These are phyloP conservation scores for Limenitis camilla DNA, from an alignment of 2,888 invertebrate genomes.

Conservation along the genomic window DNA sequence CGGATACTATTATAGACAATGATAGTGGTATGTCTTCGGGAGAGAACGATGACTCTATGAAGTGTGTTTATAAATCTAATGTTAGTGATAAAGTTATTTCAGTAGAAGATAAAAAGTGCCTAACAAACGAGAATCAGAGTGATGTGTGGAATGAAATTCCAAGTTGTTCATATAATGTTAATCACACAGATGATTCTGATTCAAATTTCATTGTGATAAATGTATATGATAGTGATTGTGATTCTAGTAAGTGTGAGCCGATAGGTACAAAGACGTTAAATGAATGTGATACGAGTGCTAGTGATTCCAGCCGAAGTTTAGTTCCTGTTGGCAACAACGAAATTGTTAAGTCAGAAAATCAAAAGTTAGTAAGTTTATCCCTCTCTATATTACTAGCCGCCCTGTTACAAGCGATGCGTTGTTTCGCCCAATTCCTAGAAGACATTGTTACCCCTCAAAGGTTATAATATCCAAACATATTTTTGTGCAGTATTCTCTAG, in stretches of 20 bases:
- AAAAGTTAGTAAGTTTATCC: conserved; percentile 75
- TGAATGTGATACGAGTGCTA: conserved; percentile 56
- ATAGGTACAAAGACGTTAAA: conserved; percentile 47
- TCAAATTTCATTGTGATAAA: conserved; percentile 66
- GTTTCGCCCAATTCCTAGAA: conserved; percentile 76
- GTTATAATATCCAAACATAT: conserved; percentile 45
- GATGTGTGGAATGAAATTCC: conserved; percentile 68
- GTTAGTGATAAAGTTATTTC: conserved; percentile 35
- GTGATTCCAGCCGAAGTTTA: conserved; percentile 52
- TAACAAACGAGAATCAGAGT: conserved; percentile 53
- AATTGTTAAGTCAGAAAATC: conserved; percentile 57
- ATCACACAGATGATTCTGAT: conserved; percentile 33
- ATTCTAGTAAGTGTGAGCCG: conserved; percentile 31
- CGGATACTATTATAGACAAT: conserved; percentile 29
- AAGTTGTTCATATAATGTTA: conserved; percentile 57
- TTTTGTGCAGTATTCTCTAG: conserved; percentile 53
- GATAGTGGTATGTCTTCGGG: conserved; percentile 68
- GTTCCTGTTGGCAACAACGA: conserved; percentile 65
- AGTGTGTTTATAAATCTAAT: conserved; percentile 38
- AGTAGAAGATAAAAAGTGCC: conserved; percentile 61
- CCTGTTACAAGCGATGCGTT: conserved; percentile 76
- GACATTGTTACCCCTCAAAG: conserved; percentile 71
- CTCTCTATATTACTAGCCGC: conserved; percentile 76
- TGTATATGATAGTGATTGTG: conserved; percentile 50
- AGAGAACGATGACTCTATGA: conserved; percentile 60